A percentile compares a stretch with the other conserved stretches of the same genome.
phyloP scores from a whole-genome alignment of 2,113 vertebrate genomes.

The Hydrochoerus hydrochaeris region DNA sequence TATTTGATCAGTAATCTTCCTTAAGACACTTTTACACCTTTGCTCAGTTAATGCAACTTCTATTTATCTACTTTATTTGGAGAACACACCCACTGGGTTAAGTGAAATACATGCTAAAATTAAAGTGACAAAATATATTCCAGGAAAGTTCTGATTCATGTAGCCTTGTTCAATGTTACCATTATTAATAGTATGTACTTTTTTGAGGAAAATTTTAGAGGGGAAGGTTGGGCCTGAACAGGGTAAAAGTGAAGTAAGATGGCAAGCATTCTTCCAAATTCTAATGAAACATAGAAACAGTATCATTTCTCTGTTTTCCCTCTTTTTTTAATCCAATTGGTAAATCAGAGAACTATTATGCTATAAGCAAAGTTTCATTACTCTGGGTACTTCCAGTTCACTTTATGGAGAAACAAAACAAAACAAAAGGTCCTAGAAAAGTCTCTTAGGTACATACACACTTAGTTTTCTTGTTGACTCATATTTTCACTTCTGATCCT shows the following conservation, averaged over 20 bases:
- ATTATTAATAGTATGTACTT: not conserved
- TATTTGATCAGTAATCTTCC: not conserved
- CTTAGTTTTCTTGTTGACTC: slow-evolving; percentile 29
- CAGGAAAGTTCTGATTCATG: not conserved
- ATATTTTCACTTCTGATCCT: slow-evolving; percentile 33
- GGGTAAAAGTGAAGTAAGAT: not conserved
- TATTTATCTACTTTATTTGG: not conserved
- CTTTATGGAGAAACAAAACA: not conserved
- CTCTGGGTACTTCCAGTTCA: not conserved
- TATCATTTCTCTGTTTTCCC: not conserved
- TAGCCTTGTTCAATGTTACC: slow-evolving; percentile 2
- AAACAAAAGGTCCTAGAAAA: not conserved
- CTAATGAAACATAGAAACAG: no score
- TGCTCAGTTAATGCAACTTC: slow-evolving; percentile 5
- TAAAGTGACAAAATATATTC: not conserved
- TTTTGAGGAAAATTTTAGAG: slow-evolving; percentile 12
- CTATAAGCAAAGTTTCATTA: slow-evolving; percentile 29
- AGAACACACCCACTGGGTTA: not conserved
- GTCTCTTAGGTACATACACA: not conserved
- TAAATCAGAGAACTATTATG: not conserved
- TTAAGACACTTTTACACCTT: not conserved
- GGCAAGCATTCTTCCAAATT: not conserved
- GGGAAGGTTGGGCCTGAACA: not conserved
- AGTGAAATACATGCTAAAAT: slow-evolving; percentile 11
- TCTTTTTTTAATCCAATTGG: not conserved